phyloP scores from a whole-genome alignment of 2,888 invertebrate species.

The Pammene aurita region DNA sequence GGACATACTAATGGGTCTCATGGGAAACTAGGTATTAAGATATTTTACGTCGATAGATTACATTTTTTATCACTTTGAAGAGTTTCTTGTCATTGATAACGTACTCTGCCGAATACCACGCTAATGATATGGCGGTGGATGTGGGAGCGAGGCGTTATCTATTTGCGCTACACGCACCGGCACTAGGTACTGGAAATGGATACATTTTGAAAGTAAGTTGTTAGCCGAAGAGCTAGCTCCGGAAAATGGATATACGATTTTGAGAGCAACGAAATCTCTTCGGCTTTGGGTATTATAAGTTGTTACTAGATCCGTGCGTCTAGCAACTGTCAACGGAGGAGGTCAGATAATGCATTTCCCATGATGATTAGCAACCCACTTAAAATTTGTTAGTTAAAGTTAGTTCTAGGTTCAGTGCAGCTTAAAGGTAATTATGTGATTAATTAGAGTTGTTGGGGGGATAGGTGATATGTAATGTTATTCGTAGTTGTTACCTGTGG shows the following conservation, averaged over 20 bases:
- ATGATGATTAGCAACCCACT: no score
- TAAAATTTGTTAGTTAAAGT: no score
- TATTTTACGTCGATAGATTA: constrained; percentile 25
- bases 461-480: no score
- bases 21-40: constrained; percentile 19
- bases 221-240: neutral
- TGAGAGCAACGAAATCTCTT: neutral
- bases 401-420: no score
- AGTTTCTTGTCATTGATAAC: constrained; percentile 41
- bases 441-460: no score
- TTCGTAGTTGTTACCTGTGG: no score
- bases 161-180: neutral
- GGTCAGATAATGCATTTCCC: no score
- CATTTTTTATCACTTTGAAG: constrained; percentile 34
- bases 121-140: constrained; percentile 12
- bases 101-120: constrained; percentile 22
- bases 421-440: no score
- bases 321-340: no score
- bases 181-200: neutral
- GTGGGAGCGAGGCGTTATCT: constrained; percentile 18
- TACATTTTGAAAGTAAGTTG: neutral
- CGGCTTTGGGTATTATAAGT: no score
- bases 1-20: constrained; percentile 7
- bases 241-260: no score
- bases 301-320: no score